Conservation (phyloP, 2,113 vertebrate genomes). For the Upupa epops region DNA sequence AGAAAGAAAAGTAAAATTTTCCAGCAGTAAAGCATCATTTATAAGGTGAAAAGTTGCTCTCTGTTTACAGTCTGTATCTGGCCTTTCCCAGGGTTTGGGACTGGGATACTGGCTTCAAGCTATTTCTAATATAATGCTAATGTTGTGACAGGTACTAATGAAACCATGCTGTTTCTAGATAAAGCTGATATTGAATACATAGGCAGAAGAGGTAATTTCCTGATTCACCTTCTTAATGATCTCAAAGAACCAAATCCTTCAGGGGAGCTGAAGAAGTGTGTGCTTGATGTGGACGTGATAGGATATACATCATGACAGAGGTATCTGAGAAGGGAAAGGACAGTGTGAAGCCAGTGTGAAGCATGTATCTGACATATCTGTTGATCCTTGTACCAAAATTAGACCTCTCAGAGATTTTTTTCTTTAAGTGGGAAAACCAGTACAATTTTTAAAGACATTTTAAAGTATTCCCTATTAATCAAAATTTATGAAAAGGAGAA, state of each 20-base stretch:
- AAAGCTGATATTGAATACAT: conserved; percentile 35
- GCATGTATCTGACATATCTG: neutral
- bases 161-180: conserved; percentile 56
- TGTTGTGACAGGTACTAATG: conserved; percentile 52
- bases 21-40: neutral
- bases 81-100: neutral
- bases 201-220: conserved; percentile 61
- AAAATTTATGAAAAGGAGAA: neutral
- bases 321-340: neutral
- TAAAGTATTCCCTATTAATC: neutral
- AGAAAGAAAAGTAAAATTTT: conserved; percentile 6
- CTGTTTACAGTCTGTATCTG: neutral
- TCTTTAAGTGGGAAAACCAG: neutral
- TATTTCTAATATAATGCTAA: conserved; percentile 35
- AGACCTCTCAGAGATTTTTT: neutral
- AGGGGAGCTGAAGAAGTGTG: neutral
- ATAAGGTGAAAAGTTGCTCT: neutral
- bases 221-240: conserved; percentile 61
- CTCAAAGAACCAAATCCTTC: neutral
- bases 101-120: conserved; percentile 8
- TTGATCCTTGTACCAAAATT: neutral
- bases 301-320: neutral
- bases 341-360: neutral
- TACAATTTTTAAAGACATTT: neutral
- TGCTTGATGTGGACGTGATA: neutral